phyloP scores from a whole-genome alignment of 2,113 vertebrate genomes.

The Gorilla gorilla region DNA sequence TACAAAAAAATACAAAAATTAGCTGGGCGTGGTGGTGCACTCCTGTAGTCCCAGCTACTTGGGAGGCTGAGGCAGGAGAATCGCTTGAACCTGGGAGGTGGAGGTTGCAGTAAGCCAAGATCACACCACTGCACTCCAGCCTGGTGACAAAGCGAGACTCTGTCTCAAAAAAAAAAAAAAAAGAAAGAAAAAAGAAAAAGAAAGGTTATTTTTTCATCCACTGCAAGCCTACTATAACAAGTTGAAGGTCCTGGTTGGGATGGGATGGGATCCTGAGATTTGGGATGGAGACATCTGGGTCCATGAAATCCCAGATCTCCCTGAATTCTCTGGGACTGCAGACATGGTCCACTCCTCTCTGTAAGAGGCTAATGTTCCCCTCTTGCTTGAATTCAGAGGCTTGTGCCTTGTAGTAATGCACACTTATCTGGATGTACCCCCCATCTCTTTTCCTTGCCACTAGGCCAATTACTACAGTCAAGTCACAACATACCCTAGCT shows the following conservation, averaged over 20 bases:
- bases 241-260: background rate
- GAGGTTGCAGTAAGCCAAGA: too few species aligned
- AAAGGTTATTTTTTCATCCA: background rate
- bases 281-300: background rate
- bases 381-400: background rate
- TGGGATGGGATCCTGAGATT: background rate
- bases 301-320: background rate
- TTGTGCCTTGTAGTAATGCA: background rate
- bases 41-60: too few species aligned
- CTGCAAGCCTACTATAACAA: background rate
- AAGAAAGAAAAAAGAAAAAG: too few species aligned
- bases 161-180: too few species aligned
- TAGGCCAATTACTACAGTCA: background rate
- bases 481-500: background rate
- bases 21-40: too few species aligned
- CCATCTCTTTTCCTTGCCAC: background rate
- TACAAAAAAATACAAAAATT: too few species aligned
- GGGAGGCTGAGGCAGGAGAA: too few species aligned
- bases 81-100: too few species aligned
- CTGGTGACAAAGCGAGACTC: too few species aligned
- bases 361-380: background rate
- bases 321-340: background rate
- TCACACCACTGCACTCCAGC: too few species aligned
- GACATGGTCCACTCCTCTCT: background rate
- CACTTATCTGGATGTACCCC: background rate